These are phyloP conservation scores for Drosophila fuyamai DNA, from an alignment of 1,140 invertebrate genomes.

Conservation along the genomic window DNA sequence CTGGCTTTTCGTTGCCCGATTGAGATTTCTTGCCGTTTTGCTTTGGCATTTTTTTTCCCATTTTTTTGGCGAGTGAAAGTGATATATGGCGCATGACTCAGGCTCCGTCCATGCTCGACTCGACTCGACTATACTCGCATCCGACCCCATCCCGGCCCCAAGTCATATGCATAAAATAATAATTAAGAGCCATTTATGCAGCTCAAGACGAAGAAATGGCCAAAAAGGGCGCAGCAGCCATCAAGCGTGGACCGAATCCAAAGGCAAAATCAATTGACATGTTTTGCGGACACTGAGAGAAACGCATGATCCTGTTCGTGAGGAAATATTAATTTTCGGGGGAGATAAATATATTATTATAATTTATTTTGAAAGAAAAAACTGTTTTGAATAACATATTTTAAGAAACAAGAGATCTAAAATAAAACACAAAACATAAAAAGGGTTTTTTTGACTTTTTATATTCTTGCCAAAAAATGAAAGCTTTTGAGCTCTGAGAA, in stretches of 20 bases:
- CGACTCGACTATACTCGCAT: slow-evolving; percentile 14
- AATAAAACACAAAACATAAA: no score
- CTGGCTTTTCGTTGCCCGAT: slow-evolving; percentile 54
- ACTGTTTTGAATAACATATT: no score
- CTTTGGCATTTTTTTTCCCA: slow-evolving; percentile 37
- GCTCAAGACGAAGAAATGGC: slow-evolving; percentile 56
- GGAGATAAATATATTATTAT: no score
- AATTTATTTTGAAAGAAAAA: no score
- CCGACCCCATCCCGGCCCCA: slow-evolving; percentile 38
- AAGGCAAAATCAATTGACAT: slow-evolving; percentile 70
- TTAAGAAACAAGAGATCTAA: no score
- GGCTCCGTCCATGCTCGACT: slow-evolving; percentile 41
- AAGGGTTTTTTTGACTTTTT: no score
- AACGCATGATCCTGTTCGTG: slow-evolving; percentile 3
- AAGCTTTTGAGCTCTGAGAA: no score
- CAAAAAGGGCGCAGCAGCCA: slow-evolving; percentile 73
- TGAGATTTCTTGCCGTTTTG: slow-evolving; percentile 70
- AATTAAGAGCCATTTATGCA: slow-evolving; percentile 76
- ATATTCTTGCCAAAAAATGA: no score
- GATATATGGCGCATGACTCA: slow-evolving; percentile 79
- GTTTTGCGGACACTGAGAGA: slow-evolving; percentile 24
- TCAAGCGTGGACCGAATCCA: slow-evolving; percentile 27
- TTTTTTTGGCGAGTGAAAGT: slow-evolving; percentile 73
- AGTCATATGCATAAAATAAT: slow-evolving; percentile 80
- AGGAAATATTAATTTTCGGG: no score